These are phyloP conservation scores for Hofmannophila pseudospretella DNA, from an alignment of 2,888 invertebrate genomes.

Conservation along the genomic window DNA sequence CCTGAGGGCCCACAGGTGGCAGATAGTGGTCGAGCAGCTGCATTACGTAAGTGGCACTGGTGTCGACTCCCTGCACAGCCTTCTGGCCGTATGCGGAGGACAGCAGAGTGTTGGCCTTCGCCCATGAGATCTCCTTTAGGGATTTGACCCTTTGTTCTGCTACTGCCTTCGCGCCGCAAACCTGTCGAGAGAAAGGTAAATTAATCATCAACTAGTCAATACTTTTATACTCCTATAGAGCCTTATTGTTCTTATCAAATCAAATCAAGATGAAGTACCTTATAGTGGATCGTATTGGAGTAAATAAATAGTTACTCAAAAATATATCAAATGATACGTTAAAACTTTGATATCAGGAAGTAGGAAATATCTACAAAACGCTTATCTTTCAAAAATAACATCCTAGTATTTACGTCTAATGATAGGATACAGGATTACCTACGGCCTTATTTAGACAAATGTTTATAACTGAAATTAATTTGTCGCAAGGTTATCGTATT, in stretches of 20 bases:
- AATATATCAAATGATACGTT: too few relatives aligned
- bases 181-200: conserved; percentile 41
- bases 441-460: too few relatives aligned
- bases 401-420: too few relatives aligned
- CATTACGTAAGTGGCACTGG: conserved; percentile 83
- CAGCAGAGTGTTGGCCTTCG: conserved; percentile 83
- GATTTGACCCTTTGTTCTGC: conserved; percentile 80
- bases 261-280: too few relatives aligned
- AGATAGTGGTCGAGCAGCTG: conserved; percentile 86
- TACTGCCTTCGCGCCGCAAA: conserved; percentile 64
- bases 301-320: too few relatives aligned
- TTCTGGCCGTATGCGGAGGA: conserved; percentile 83
- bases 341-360: too few relatives aligned
- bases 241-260: too few relatives aligned
- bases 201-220: not conserved
- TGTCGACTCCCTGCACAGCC: conserved; percentile 82
- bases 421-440: too few relatives aligned
- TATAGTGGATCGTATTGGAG: too few relatives aligned
- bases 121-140: conserved; percentile 83
- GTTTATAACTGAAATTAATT: not conserved
- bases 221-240: not conserved
- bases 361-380: too few relatives aligned
- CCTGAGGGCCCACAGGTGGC: conserved; percentile 69
- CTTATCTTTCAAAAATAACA: too few relatives aligned
- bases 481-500: conserved; percentile 6